These are phyloP conservation scores for Cydia strobilella DNA, from an alignment of 1,140 invertebrate species.

Conservation along the genomic window DNA sequence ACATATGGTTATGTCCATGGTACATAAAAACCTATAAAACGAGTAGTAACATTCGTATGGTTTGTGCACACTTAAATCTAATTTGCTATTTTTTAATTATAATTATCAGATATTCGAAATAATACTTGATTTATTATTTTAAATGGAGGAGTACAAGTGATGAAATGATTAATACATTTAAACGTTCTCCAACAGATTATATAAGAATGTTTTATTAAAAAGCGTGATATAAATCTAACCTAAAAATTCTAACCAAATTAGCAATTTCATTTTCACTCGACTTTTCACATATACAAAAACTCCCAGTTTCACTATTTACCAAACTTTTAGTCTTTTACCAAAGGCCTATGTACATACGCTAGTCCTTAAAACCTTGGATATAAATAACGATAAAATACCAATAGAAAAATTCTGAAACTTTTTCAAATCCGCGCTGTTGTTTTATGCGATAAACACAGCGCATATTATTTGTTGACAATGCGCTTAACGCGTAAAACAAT, in stretches of 20 bases:
- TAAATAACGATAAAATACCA: background rate
- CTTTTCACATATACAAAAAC: background rate
- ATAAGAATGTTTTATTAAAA: background rate
- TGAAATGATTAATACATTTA: background rate
- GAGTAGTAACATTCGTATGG: background rate
- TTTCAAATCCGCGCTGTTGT: too few species aligned
- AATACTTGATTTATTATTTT: background rate
- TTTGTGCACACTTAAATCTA: constrained; percentile 7
- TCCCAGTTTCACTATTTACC: background rate
- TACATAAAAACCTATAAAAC: background rate
- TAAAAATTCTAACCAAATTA: background rate
- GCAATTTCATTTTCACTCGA: background rate
- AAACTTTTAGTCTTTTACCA: background rate
- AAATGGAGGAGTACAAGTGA: background rate
- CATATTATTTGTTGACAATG: too few species aligned
- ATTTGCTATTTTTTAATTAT: background rate
- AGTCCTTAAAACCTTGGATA: too few species aligned
- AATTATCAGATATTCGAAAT: constrained; percentile 4
- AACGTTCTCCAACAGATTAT: background rate
- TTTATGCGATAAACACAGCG: too few species aligned
- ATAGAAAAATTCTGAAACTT: too few species aligned
- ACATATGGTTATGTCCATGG: too few species aligned
- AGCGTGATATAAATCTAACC: background rate
- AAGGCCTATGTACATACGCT: too few species aligned
- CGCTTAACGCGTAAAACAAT: too few species aligned